Conservation (phyloP, 2,797 vertebrate genomes). For the Atherinosoma microstoma region DNA sequence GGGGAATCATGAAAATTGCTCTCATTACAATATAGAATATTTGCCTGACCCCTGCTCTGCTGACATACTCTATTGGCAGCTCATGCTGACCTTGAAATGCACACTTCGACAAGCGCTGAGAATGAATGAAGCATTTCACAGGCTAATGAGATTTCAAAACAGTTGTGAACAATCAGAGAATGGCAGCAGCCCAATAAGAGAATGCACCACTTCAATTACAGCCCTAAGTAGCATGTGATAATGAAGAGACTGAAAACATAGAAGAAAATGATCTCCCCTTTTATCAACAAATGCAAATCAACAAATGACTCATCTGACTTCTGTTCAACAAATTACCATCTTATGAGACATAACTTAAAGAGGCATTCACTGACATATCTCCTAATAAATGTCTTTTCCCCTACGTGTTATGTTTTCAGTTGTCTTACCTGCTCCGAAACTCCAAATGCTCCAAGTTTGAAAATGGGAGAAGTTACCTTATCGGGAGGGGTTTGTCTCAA, state of each 20-base stretch:
- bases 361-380: constrained; percentile 12
- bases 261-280: constrained; percentile 44
- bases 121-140: constrained; percentile 56
- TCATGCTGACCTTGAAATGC: constrained; percentile 54
- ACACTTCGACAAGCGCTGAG: constrained; percentile 11
- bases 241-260: constrained; percentile 52
- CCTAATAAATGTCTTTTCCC: not conserved
- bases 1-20: constrained; percentile 8
- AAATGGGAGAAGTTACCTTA: constrained; percentile 42
- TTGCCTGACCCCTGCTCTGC: constrained; percentile 22
- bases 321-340: constrained; percentile 30
- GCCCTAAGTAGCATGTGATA: constrained; percentile 46
- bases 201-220: constrained; percentile 59
- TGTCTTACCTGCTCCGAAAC: constrained; percentile 60
- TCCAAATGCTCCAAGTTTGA: constrained; percentile 14
- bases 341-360: constrained; percentile 19
- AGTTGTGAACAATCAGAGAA: constrained; percentile 52
- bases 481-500: constrained; percentile 24
- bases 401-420: not conserved
- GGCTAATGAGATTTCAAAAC: constrained; percentile 64
- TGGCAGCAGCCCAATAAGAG: constrained; percentile 57
- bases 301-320: constrained; percentile 49
- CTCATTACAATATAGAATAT: constrained; percentile 20
- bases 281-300: constrained; percentile 60
- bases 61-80: constrained; percentile 21